phyloP scores from a whole-genome alignment of 2,888 invertebrate genomes.

The Melolontha melolontha region DNA sequence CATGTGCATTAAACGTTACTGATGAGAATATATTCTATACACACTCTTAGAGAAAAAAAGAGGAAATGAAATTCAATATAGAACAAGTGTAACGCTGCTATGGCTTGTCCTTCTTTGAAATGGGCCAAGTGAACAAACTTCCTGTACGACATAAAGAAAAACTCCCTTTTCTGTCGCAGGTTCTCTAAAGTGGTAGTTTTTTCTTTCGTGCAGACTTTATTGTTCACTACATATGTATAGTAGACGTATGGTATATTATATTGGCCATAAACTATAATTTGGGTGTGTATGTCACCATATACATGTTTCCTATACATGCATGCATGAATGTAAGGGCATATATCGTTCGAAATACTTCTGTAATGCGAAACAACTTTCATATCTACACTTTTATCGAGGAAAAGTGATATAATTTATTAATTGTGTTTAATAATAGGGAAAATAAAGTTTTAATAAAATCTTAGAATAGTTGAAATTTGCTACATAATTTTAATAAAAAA shows the following conservation, averaged over 20 bases:
- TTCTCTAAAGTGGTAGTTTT: constrained; percentile 41
- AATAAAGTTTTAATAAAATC: too few species aligned
- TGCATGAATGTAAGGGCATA: too few species aligned
- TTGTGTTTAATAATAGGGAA: too few species aligned
- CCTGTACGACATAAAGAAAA: constrained; percentile 38
- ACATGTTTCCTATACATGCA: too few species aligned
- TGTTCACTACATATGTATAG: not conserved
- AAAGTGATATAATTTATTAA: too few species aligned
- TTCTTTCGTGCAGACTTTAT: constrained; percentile 10
- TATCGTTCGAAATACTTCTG: too few species aligned
- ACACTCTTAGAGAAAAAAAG: constrained; percentile 8
- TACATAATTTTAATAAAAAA: too few species aligned
- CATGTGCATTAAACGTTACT: not conserved
- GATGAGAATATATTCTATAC: not conserved
- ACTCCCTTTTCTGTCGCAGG: constrained; percentile 45
- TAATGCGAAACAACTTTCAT: too few species aligned
- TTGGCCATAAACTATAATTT: too few species aligned
- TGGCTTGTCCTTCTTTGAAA: constrained; percentile 36
- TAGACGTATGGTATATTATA: not conserved
- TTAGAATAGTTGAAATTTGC: too few species aligned
- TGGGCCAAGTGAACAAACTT: constrained; percentile 42
- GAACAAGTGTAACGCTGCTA: constrained; percentile 40
- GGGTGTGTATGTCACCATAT: too few species aligned
- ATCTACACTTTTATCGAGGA: too few species aligned
- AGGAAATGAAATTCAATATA: constrained; percentile 44